Evolutionary conservation across 1,140 invertebrate genomes (phyloP).

Genomic region (Ceratina australensis): DNA sequence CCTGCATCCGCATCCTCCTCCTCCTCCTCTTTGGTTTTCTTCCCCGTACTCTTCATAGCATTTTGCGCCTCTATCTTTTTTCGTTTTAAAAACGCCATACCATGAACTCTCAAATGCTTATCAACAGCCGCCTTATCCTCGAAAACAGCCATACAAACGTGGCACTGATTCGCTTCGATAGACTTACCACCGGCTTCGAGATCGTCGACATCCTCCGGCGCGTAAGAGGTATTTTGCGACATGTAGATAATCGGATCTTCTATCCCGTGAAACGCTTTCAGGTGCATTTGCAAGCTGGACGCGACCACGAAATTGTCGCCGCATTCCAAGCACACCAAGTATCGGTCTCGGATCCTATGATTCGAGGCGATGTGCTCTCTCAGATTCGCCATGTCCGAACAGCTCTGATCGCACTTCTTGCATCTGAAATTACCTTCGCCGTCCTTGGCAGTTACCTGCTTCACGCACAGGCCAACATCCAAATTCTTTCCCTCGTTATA

Average conservation of each 20-base stretch:
- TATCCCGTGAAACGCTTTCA: slow-evolving; percentile 82
- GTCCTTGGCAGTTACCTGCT: slow-evolving; percentile 66
- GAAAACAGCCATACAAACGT: slow-evolving; percentile 83
- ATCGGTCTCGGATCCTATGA: slow-evolving; percentile 81
- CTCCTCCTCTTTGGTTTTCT: slow-evolving; percentile 39
- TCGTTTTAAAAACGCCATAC: slow-evolving; percentile 83
- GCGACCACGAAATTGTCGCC: slow-evolving; percentile 84
- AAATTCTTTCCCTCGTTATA: slow-evolving; percentile 50
- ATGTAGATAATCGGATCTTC: slow-evolving; percentile 81
- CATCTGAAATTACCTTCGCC: slow-evolving; percentile 79
- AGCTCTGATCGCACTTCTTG: slow-evolving; percentile 78
- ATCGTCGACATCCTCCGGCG: slow-evolving; percentile 76
- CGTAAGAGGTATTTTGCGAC: slow-evolving; percentile 80
- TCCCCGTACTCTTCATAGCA: slow-evolving; percentile 62
- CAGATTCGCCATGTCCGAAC: slow-evolving; percentile 74
- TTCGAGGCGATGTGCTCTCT: slow-evolving; percentile 80
- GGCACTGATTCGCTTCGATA: slow-evolving; percentile 83
- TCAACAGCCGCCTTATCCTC: slow-evolving; percentile 78
- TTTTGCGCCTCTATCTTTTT: slow-evolving; percentile 73
- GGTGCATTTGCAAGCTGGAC: slow-evolving; percentile 83
- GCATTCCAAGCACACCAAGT: slow-evolving; percentile 84
- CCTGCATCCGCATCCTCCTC: too few species aligned
- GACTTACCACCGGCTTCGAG: slow-evolving; percentile 70
- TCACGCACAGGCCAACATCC: slow-evolving; percentile 66
- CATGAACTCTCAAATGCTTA: slow-evolving; percentile 84